A percentile compares a stretch with the other conserved stretches of the same genome.
Conservation (phyloP, 2,113 vertebrate genomes). For the Nothocercus nigrocapillus region DNA sequence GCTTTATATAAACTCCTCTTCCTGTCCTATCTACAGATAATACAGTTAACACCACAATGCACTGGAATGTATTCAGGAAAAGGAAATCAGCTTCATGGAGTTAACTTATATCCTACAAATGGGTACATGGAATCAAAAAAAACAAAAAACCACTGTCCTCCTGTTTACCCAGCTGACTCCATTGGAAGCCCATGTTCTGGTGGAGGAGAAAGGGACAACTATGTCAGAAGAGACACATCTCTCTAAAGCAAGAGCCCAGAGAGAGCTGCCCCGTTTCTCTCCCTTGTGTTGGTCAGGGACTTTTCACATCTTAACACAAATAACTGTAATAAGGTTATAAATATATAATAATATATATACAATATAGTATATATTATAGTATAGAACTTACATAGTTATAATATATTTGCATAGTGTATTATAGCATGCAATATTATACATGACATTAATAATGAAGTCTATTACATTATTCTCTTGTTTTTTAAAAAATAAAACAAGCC, state of each 20-base stretch:
- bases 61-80: not conserved
- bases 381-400: not conserved
- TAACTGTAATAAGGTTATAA: not conserved
- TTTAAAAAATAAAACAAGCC: not conserved
- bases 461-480: not conserved
- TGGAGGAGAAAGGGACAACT: not conserved
- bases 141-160: not conserved
- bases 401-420: too few relatives aligned
- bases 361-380: too few relatives aligned
- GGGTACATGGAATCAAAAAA: not conserved
- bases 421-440: not conserved
- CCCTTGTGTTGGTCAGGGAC: not conserved
- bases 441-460: not conserved
- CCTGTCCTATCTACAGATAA: not conserved
- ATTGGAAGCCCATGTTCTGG: not conserved
- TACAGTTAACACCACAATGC: not conserved
- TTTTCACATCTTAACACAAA: not conserved
- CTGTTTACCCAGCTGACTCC: not conserved
- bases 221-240: not conserved
- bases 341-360: too few relatives aligned
- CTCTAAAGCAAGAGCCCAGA: not conserved
- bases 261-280: not conserved
- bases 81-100: not conserved
- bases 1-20: not conserved
- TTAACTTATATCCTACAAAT: not conserved